Evolutionary conservation across 2,797 vertebrate genomes (phyloP), one percentile per base, ranked within the genome.

Genomic region (Podargus strigoides): DNA sequence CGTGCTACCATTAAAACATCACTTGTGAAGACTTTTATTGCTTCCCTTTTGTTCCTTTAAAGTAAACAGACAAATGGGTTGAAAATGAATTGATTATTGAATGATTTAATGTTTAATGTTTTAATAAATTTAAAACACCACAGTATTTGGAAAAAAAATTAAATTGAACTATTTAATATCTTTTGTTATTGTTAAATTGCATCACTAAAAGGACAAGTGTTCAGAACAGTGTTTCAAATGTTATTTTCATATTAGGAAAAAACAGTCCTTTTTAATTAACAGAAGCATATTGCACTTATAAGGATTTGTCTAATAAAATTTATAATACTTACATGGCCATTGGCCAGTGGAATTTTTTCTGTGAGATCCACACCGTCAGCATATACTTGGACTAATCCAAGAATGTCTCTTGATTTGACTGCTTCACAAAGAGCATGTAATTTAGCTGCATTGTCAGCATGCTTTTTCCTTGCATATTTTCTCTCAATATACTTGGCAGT

Each of bases 401-500:
- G 98, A 89, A 99, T 99, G 93, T 99, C 99, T 34, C 99, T 98
- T 27, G 98, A 98, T 96, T 99, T 99, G 83, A 99, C 99, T 0
- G 99, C 99, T 30, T 99, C 99, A 50, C 99, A 99, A 69, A 99
- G 98, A 62, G 98, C 98, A 74, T 99, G 99, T 39, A 99, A 98
- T 91, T 98, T 99, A 8, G 98, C 98, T 4, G 96, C 50, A 2
- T 92, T 95, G 23, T 99, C 99, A 0, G 95, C 79, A 49, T 98
- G 98, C 87, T 98, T 99, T 87, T 98, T 99, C 90, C 98, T 97
- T 32, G 99, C 98, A 5, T 99, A 99, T 55, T 98, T 98, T 90
- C 98, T 99, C 96, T 99, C 99, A 11, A 99, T 99, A 97, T 99
- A 99, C 96, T 99, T 99, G 96, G 99, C 99, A 12, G 98, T 98